phyloP scores from a whole-genome alignment of 2,888 invertebrate species.

The Ormyrus labotus region DNA sequence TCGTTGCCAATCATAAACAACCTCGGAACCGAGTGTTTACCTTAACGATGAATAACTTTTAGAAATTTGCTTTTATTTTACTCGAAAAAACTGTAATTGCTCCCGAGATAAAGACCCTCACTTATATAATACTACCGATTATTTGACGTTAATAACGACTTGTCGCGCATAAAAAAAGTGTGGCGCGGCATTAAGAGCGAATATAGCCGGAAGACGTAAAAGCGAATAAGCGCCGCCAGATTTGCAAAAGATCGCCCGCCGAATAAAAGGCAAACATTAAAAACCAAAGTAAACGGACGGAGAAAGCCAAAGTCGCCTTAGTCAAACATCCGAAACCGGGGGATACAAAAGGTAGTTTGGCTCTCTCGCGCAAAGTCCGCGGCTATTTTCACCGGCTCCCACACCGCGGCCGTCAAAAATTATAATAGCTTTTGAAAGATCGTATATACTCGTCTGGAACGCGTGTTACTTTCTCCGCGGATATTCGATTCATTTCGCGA shows the following conservation, averaged over 20 bases:
- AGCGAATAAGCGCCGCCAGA: conserved; percentile 5
- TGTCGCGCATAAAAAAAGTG: neutral
- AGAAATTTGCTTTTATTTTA: too few species aligned
- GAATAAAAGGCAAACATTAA: conserved; percentile 10
- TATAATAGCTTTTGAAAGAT: conserved; percentile 18
- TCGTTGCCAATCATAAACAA: too few species aligned
- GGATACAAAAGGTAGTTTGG: neutral
- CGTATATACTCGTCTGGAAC: neutral
- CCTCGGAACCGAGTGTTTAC: too few species aligned
- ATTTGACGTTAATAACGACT: neutral
- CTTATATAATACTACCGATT: conserved; percentile 23
- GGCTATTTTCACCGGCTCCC: conserved; percentile 22
- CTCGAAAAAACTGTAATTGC: too few species aligned
- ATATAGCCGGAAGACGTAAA: conserved; percentile 35
- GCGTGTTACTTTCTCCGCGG: conserved; percentile 20
- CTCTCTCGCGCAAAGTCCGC: neutral
- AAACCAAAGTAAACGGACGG: neutral
- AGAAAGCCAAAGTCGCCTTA: conserved; percentile 15
- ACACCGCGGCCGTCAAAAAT: conserved; percentile 13
- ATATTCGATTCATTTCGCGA: conserved; percentile 3
- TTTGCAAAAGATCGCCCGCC: neutral
- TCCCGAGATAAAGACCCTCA: too few species aligned
- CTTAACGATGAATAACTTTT: too few species aligned
- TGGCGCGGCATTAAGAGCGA: neutral
- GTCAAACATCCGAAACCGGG: too few species aligned